These are phyloP conservation scores for Nasalis larvatus DNA, from an alignment of 2,113 vertebrate species.

Conservation along the genomic window DNA sequence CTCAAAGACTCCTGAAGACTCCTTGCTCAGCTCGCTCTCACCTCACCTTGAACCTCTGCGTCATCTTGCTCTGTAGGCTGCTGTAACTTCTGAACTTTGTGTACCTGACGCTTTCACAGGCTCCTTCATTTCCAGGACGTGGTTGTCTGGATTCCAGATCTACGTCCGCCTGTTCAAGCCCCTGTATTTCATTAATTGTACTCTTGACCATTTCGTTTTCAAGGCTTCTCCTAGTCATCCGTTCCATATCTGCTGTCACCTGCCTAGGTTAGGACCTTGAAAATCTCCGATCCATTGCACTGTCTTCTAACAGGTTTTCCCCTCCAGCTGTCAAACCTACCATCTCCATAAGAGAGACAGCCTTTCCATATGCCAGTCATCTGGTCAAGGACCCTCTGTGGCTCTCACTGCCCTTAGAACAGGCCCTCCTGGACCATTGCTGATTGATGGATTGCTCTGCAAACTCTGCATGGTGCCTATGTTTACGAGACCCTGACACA, in stretches of 20 bases:
- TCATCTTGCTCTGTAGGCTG: background rate
- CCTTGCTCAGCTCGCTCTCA: background rate
- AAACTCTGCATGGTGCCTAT: conserved; percentile 52
- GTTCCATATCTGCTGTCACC: background rate
- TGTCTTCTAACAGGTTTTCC: background rate
- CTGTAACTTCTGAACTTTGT: background rate
- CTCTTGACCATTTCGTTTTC: background rate
- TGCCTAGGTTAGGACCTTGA: background rate
- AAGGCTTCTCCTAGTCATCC: background rate
- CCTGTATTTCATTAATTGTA: background rate
- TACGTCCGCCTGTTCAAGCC: background rate
- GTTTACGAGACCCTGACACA: conserved; percentile 66
- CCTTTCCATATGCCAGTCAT: conserved; percentile 61
- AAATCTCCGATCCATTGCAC: background rate
- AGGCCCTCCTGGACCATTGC: conserved; percentile 47
- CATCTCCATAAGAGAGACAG: background rate
- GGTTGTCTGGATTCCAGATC: background rate
- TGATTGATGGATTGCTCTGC: conserved; percentile 71
- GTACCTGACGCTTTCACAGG: background rate
- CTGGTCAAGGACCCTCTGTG: conserved; percentile 64
- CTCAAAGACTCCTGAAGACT: background rate
- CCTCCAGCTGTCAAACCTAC: background rate
- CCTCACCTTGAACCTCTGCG: background rate
- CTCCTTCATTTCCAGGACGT: background rate
- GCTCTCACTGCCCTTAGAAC: conserved; percentile 56